Percentiles rank a stretch among this genome's conserved stretches.
These are phyloP conservation scores for Esperia sulphurella DNA, from an alignment of 2,888 invertebrate genomes.

Conservation along the genomic window DNA sequence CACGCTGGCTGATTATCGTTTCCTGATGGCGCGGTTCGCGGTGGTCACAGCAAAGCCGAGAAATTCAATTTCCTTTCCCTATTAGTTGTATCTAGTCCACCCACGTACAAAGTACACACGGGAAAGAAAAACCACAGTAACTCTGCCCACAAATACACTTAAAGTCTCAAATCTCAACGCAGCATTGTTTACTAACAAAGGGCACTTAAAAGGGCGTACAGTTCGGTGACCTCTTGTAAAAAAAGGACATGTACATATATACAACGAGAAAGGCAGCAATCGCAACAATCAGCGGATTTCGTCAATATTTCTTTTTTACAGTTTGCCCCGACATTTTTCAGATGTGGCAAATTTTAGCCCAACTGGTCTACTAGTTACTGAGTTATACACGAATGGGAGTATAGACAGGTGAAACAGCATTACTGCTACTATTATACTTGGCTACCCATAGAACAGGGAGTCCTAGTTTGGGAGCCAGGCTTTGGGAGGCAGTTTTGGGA, in stretches of 20 bases:
- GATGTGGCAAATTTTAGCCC: too few relatives aligned
- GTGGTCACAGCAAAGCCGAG: slow-evolving; percentile 26
- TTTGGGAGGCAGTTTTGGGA: too few relatives aligned
- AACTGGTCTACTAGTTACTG: too few relatives aligned
- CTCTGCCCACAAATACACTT: slow-evolving; percentile 39
- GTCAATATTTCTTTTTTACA: too few relatives aligned
- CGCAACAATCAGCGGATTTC: too few relatives aligned
- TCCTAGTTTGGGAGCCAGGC: too few relatives aligned
- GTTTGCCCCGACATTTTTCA: too few relatives aligned
- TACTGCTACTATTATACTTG: too few relatives aligned
- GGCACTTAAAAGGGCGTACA: slow-evolving; percentile 36
- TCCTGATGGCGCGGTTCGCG: slow-evolving; percentile 39
- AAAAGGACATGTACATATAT: slow-evolving; percentile 14
- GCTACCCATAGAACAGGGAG: too few relatives aligned
- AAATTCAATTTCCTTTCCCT: slow-evolving; percentile 53
- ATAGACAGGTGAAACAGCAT: too few relatives aligned
- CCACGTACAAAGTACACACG: slow-evolving; percentile 20
- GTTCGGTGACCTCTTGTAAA: slow-evolving; percentile 54
- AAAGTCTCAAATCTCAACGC: slow-evolving; percentile 39
- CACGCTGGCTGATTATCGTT: slow-evolving; percentile 22
- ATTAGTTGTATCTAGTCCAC: slow-evolving; percentile 22
- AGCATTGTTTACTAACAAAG: slow-evolving; percentile 53
- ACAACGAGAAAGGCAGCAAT: too few relatives aligned
- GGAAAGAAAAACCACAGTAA: slow-evolving; percentile 17
- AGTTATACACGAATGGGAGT: too few relatives aligned